Evolutionary conservation across 2,797 vertebrate species (phyloP).

Genomic region (Triplophysa bombifrons): DNA sequence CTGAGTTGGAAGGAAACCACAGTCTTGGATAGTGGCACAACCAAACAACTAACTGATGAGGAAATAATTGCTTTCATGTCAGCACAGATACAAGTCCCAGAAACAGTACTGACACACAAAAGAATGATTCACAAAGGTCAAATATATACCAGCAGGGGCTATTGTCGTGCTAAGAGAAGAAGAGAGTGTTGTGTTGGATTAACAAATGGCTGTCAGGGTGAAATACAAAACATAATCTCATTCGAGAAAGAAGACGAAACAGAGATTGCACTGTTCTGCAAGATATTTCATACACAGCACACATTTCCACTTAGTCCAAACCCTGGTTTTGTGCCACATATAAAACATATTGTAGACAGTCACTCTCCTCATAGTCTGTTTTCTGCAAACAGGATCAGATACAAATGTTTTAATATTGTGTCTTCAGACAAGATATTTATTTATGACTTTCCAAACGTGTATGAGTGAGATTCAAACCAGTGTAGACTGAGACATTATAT

Average conservation of each 20-base stretch:
- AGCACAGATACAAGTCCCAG: conserved; percentile 8
- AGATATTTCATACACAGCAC: not conserved
- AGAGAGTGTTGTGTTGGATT: not conserved
- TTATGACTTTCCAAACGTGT: not conserved
- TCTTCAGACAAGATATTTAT: conserved; percentile 5
- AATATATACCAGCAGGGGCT: not conserved
- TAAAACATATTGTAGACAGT: not conserved
- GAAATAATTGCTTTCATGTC: conserved; percentile 3
- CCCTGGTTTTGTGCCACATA: conserved; percentile 22
- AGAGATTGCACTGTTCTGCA: not conserved
- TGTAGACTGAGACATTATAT: too few relatives aligned
- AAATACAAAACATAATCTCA: not conserved
- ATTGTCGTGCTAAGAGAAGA: conserved; percentile 8
- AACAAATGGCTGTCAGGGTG: not conserved
- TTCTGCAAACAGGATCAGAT: not conserved
- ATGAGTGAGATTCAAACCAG: not conserved
- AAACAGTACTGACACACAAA: not conserved
- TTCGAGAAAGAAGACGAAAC: not conserved
- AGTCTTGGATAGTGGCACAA: conserved; percentile 12
- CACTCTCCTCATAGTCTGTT: not conserved
- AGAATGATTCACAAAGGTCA: not conserved
- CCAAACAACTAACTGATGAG: not conserved
- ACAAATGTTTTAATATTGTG: not conserved
- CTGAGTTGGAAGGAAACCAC: not conserved
- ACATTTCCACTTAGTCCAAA: not conserved